Evolutionary conservation across 2,888 invertebrate species (phyloP), one percentile per base, ranked within the genome.

Genomic region (Aproaerema taeniolella): DNA sequence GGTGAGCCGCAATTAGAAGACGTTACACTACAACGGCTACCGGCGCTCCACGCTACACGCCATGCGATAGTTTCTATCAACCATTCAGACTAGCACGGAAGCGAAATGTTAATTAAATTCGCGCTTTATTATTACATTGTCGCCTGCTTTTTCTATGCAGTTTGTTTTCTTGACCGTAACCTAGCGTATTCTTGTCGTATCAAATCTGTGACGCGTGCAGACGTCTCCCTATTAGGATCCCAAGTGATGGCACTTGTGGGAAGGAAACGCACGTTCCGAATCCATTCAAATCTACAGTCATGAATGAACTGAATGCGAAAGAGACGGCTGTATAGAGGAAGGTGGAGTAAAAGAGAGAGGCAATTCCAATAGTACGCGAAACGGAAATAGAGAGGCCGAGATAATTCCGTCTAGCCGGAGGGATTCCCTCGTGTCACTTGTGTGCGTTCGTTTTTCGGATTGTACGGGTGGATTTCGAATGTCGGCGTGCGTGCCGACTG

Each of bases 331-430:
- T n/a, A 26, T 26, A n/a, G 6, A 26, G n/a, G 42, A 15, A 38
- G 34, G 20, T 38, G 15, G 41, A 43, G 79, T 43, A 69, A 38
- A 71, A 85, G 73, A 52, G 78, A 63, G 82, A 83, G 49, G 64
- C 60, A 54, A 78, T 79, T 81, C 72, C 69, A 86, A 86, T 85
- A 80, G 83, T 83, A 85, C 79, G 79, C 78, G 80, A 81, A 83
- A 86, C 81, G 81, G 85, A 83, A 85, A 86, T 85, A 85, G 83
- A 81, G 66, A 73, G 75, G 63, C 70, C 73, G 80, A 83, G 83
- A 83, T 82, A 79, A 85, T 80, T 85, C 82, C 75, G 86, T 86
- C 86, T 86, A 82, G 86, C 78, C 80, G 73, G 79, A 85, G 86
- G 86, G 85, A 82, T 81, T 85, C 82, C 86, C 86, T 78, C 76